These are phyloP conservation scores for Pristionchus mayeri DNA, from an alignment of 2,888 invertebrate genomes.

Conservation along the genomic window DNA sequence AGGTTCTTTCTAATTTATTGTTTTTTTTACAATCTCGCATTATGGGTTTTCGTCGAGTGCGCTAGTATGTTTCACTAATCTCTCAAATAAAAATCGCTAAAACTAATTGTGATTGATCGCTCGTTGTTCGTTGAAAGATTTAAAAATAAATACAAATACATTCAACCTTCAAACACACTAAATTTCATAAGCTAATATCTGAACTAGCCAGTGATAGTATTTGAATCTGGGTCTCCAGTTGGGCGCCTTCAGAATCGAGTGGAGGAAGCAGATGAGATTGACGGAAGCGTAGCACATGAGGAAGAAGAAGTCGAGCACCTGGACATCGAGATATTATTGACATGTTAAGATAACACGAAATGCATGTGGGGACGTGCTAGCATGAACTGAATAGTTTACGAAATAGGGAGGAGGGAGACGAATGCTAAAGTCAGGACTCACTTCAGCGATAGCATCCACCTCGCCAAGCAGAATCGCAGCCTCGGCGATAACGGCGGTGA, in stretches of 20 bases:
- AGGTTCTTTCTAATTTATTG: not conserved
- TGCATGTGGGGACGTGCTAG: not conserved
- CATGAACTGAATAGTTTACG: not conserved
- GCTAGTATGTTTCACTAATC: no score
- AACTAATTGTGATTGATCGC: no score
- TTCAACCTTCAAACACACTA: no score
- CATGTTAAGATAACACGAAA: not conserved
- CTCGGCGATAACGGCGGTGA: slow-evolving; percentile 84
- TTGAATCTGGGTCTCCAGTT: slow-evolving; percentile 99
- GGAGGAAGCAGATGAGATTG: slow-evolving; percentile 96
- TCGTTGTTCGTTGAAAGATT: no score
- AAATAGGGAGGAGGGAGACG: not conserved
- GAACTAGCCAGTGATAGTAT: slow-evolving; percentile 97
- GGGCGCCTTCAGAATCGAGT: slow-evolving; percentile 92
- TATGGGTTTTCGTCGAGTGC: no score
- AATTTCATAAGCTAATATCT: no score
- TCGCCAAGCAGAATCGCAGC: slow-evolving; percentile 89
- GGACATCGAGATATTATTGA: not conserved
- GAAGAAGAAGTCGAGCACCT: slow-evolving; percentile 85
- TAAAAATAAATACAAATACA: no score
- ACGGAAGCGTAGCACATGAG: slow-evolving; percentile 99
- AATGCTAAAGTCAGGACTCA: not conserved
- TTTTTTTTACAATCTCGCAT: no score
- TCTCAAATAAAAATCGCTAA: no score
- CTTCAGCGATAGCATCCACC: slow-evolving; percentile 94